Evolutionary conservation across 2,888 invertebrate species (phyloP).

Genomic region (Charanyca ferruginea): DNA sequence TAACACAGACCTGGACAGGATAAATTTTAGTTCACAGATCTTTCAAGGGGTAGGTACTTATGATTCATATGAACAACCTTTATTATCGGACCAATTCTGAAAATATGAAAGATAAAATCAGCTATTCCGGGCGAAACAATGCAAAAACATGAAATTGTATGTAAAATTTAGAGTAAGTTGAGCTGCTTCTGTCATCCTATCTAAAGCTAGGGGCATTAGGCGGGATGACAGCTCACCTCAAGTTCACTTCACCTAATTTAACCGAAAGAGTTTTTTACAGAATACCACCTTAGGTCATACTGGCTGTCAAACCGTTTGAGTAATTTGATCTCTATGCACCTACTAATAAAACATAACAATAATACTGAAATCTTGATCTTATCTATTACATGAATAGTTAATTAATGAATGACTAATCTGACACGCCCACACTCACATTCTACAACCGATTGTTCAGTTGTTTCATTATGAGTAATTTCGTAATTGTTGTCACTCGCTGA

Average conservation of each 20-base stretch:
- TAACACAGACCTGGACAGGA: too few relatives aligned
- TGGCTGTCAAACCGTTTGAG: constrained; percentile 10
- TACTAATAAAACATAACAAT: constrained; percentile 47
- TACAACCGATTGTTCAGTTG: constrained; percentile 21
- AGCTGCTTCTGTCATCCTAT: too few relatives aligned
- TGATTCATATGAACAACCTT: too few relatives aligned
- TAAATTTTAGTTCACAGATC: too few relatives aligned
- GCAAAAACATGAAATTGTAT: too few relatives aligned
- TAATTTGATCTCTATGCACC: constrained; percentile 26
- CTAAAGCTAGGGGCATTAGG: too few relatives aligned
- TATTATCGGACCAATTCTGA: too few relatives aligned
- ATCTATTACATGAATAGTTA: constrained; percentile 50
- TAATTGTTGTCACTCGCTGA: constrained; percentile 37
- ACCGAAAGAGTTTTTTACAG: neutral
- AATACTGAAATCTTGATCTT: constrained; percentile 40
- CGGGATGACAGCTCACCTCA: too few relatives aligned
- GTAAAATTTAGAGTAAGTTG: too few relatives aligned
- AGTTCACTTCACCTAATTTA: neutral
- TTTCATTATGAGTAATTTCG: constrained; percentile 35
- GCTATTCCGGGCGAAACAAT: too few relatives aligned
- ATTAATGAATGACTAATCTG: constrained; percentile 60
- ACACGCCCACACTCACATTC: constrained; percentile 49
- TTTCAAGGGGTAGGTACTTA: too few relatives aligned
- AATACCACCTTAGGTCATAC: neutral
- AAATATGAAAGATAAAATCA: too few relatives aligned